Evolutionary conservation across 2,888 invertebrate species (phyloP).

Genomic region (Heliconius ismenius): DNA sequence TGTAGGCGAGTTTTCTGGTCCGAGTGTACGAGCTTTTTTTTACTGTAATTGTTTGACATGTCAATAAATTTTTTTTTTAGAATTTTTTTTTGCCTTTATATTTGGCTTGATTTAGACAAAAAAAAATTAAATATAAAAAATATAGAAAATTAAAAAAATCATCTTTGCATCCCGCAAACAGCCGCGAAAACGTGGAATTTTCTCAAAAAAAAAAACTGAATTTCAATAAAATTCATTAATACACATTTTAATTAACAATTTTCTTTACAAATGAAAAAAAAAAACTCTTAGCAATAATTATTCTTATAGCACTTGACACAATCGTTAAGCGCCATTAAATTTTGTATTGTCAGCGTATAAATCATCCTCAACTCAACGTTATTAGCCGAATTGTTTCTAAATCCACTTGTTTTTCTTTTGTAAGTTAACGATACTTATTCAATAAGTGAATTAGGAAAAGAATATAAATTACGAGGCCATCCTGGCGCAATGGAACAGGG

Average conservation of each 20-base stretch:
- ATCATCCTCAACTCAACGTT: conserved; percentile 39
- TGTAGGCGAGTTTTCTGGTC: conserved; percentile 22
- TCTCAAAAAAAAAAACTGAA: too few relatives aligned
- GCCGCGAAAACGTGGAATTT: too few relatives aligned
- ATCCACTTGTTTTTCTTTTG: conserved; percentile 17
- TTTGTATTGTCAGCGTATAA: conserved; percentile 40
- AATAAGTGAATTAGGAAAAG: not conserved
- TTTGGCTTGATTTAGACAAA: too few relatives aligned
- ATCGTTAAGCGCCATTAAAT: conserved; percentile 26
- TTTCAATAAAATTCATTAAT: too few relatives aligned
- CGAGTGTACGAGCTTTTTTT: not conserved
- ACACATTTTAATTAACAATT: not conserved
- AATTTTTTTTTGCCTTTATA: not conserved
- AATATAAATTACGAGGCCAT: not conserved
- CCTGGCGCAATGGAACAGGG: too few relatives aligned
- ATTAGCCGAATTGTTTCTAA: conserved; percentile 38
- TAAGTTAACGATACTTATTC: not conserved
- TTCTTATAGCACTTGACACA: not conserved
- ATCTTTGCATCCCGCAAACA: too few relatives aligned
- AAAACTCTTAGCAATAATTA: not conserved
- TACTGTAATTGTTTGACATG: conserved; percentile 5
- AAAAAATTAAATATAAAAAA: too few relatives aligned
- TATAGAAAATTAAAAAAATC: too few relatives aligned
- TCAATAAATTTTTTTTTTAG: not conserved
- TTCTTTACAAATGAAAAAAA: not conserved